Evolutionary conservation across 2,113 vertebrate species (phyloP), one percentile per base, ranked within the genome.

Genomic region (Centropristis striata): DNA sequence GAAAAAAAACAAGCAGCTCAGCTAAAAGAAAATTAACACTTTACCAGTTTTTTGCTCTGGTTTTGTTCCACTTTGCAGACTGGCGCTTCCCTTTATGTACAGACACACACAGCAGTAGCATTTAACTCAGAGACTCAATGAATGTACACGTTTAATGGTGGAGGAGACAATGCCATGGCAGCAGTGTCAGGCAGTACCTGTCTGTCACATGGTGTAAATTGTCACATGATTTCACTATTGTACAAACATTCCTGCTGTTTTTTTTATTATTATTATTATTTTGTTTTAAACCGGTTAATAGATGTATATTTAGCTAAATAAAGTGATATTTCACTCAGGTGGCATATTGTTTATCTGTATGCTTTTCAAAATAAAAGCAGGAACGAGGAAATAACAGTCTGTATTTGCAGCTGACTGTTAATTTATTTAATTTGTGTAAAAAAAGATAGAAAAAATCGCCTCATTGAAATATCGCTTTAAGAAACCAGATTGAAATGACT

Each of bases 61-160:
- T n/a, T n/a, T n/a, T n/a, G 7, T 13, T 44, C 55, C 8, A 14
- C 15, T 20, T n/a, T n/a, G n/a, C 60, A 23, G 74, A 39, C 68
- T 15, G 14, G 67, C 9, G 60, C 59, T 64, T 68, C 69, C 74
- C 64, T 78, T 84, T 66, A 79, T 54, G 39, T 75, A 66, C 71
- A 72, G 27, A 25, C 68, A 1, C 65, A 2, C 76, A 60, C 76
- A 75, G 55, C 78, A 20, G 88, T 83, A 78, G 84, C 81, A 79
- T 85, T 86, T 85, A 23, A 75, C 81, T 71, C 81, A 60, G 58
- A 86, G 81, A 89, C 86, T 81, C 76, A 27, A 44, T 90, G 89
- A 91, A 91, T 91, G 89, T 88, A 88, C 36, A 47, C 64, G 71
- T 25, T n/a, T 0, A 27, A 50, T 20, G 54, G 32, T 49, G 69